Conservation (phyloP, 2,888 invertebrate species). For the Rhagophthalmus giganteus region DNA sequence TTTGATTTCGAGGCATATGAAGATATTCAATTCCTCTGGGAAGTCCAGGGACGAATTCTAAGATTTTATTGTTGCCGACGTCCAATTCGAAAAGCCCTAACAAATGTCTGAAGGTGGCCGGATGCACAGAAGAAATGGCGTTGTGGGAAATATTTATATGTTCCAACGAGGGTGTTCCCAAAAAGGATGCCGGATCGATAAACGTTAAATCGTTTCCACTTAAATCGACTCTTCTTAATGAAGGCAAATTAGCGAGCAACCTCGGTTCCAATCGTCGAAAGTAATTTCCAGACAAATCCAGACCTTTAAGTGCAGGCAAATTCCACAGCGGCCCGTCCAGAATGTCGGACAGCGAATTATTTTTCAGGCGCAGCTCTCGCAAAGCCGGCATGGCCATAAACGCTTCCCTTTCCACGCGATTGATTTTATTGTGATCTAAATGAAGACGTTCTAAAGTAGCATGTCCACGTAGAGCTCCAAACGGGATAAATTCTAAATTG, state of each 20-base stretch:
- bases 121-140: conserved; percentile 69
- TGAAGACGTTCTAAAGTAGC: conserved; percentile 78
- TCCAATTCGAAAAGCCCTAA: conserved; percentile 78
- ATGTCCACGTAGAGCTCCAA: conserved; percentile 78
- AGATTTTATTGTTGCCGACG: conserved; percentile 70
- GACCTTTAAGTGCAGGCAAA: conserved; percentile 78
- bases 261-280: conserved; percentile 72
- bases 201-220: conserved; percentile 72
- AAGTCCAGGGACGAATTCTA: conserved; percentile 76
- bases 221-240: conserved; percentile 74
- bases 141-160: conserved; percentile 81
- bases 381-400: conserved; percentile 83
- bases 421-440: conserved; percentile 76
- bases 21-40: conserved; percentile 78
- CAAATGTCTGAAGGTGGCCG: conserved; percentile 75
- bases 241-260: conserved; percentile 74
- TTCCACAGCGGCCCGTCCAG: conserved; percentile 81
- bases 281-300: conserved; percentile 78
- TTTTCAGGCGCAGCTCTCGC: conserved; percentile 77
- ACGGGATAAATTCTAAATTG: conserved; percentile 73
- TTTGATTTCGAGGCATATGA: conserved; percentile 71
- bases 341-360: conserved; percentile 78
- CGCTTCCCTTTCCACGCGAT: conserved; percentile 75
- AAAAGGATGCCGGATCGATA: conserved; percentile 74
- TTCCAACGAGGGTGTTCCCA: conserved; percentile 73